Conservation (phyloP, 2,113 vertebrate species). For the Uropsilus gracilis region DNA sequence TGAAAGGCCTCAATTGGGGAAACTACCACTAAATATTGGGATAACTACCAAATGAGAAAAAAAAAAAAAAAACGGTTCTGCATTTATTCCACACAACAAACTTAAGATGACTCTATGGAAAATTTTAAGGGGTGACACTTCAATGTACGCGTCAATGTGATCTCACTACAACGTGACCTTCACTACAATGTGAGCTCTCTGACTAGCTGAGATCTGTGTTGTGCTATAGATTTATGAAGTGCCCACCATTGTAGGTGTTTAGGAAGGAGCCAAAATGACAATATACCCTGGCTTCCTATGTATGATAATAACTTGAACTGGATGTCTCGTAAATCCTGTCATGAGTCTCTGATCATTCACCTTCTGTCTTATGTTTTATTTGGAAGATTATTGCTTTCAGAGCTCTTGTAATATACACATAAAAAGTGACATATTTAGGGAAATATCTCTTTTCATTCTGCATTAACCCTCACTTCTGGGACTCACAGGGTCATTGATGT, state of each 20-base stretch:
- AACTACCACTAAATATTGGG: conserved; percentile 4
- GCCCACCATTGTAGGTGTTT: neutral
- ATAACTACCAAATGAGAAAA: neutral
- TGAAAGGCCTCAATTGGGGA: neutral
- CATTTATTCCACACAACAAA: too few species aligned
- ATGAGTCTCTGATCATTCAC: neutral
- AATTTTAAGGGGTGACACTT: too few species aligned
- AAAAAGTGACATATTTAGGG: neutral
- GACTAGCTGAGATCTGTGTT: too few species aligned
- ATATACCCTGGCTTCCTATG: neutral
- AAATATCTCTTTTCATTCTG: neutral
- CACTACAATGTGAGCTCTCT: too few species aligned
- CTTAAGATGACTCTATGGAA: too few species aligned
- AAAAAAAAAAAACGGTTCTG: too few species aligned
- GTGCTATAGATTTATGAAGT: neutral
- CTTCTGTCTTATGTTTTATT: neutral
- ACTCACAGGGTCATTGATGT: neutral
- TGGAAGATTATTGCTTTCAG: neutral
- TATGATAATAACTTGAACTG: neutral
- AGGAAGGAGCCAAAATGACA: neutral
- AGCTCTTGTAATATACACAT: neutral
- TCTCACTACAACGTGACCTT: too few species aligned
- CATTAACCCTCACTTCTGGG: neutral
- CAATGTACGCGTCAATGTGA: too few species aligned
- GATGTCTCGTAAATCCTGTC: neutral